phyloP scores from a whole-genome alignment of 2,797 vertebrate genomes.

The Acomys russatus region DNA sequence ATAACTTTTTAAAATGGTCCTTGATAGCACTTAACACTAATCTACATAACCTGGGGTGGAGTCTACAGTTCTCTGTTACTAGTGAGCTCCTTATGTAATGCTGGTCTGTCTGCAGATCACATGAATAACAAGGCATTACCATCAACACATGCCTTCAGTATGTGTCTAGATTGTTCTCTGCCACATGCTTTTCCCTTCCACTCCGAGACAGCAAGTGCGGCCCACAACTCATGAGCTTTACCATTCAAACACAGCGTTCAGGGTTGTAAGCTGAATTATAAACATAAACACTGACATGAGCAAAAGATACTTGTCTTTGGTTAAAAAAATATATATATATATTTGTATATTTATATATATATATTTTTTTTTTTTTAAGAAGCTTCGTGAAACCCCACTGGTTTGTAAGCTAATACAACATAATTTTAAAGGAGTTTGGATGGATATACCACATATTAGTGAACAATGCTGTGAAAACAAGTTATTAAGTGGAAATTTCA shows the following conservation, averaged over 20 bases:
- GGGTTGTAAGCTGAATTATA: neutral
- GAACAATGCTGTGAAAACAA: neutral
- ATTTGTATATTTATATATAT: neutral
- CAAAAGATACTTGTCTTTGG: neutral
- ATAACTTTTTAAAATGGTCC: neutral
- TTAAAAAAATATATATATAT: neutral
- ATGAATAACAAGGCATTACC: neutral
- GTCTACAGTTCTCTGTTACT: neutral
- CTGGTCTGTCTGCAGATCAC: neutral
- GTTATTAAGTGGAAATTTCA: neutral
- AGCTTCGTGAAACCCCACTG: neutral
- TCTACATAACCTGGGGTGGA: neutral
- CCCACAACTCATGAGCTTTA: neutral
- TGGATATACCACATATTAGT: neutral
- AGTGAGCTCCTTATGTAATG: neutral
- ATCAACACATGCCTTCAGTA: neutral
- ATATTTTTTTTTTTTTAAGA: neutral
- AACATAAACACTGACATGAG: neutral
- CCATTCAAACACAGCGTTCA: neutral
- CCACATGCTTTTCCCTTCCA: neutral
- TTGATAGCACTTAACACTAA: neutral
- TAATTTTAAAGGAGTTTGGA: neutral
- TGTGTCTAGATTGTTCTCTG: neutral
- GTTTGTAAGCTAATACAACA: neutral
- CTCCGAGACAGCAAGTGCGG: neutral